Base-by-base conservation (phyloP, 2,797 vertebrate species). In the Clarias pachynema region DNA sequence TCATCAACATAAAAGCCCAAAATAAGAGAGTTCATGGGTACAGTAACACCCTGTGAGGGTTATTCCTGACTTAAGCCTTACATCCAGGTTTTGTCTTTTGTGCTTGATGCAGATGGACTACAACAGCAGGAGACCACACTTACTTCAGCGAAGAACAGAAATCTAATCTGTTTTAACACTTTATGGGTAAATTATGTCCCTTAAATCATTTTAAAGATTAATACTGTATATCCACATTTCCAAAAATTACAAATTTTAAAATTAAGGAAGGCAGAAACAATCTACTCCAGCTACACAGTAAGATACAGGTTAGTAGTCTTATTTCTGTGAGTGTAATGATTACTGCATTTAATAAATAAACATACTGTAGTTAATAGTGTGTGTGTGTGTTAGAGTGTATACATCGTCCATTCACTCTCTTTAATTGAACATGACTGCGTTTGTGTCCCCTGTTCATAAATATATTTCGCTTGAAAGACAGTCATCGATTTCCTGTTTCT, bases 401-500 rank as follows among this genome's bases (percentile, higher is more conserved):
- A 15, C 49, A 74, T 74, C 7, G 72, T 56, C 16, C 4, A 22
- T 34, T 4, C 53, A 59, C 18, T 77, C 74, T 31, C 74, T 78
- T 78, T 78, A 78, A 60, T 59, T 78, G 56, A 34, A 59, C 74
- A 78, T 15, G 56, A 59, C 56, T 34, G 20, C 29, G 59, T 57
- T 57, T 57, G 29, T 20, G n/a, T 59, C 22, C 18, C 26, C 29
- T 20, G 74, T 77, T 77, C 9, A 57, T 59, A 57, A 77, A 77
- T 59, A 74, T 56, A 77, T 77, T 59, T 60, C 9, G 18, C 69
- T 2, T 73, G 22, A 66, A 66, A 68, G 29, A 68, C 40, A 22
- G 37, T 15, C 40, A 80, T 83, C 49, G 77, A 77, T 78, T 85
- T 78, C 49, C 78, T 65, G 53, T 85, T 56, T 40, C 74, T 63